Percentiles rank a stretch among this genome's conserved stretches.
Conservation (phyloP, 1,140 invertebrate species). For the Drosophila jambulina region DNA sequence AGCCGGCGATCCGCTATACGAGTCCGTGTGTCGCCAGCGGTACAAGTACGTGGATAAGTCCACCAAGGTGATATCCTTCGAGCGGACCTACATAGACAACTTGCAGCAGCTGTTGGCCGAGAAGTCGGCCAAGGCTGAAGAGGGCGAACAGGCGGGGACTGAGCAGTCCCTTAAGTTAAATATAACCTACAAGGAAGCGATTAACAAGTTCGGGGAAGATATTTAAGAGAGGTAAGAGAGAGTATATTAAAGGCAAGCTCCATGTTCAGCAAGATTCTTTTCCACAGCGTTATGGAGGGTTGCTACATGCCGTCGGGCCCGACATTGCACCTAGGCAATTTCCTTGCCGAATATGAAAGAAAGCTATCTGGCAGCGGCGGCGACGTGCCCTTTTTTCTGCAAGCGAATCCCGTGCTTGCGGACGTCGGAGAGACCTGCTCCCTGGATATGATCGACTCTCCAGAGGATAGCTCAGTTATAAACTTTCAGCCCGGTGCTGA, state of each 20-base stretch:
- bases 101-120: constrained; percentile 34
- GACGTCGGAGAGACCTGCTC: constrained; percentile 54
- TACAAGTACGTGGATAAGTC: constrained; percentile 86
- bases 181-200: constrained; percentile 69
- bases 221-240: constrained; percentile 11
- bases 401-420: not conserved
- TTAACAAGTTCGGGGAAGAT: constrained; percentile 73
- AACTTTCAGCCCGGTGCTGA: constrained; percentile 50
- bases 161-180: constrained; percentile 48
- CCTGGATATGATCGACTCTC: constrained; percentile 37
- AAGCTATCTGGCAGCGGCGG: constrained; percentile 2
- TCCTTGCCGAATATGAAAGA: constrained; percentile 41
- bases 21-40: constrained; percentile 80
- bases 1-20: constrained; percentile 85
- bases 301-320: constrained; percentile 2
- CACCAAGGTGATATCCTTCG: constrained; percentile 86
- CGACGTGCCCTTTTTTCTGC: constrained; percentile 46
- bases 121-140: constrained; percentile 24
- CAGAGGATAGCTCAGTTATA: constrained; percentile 46
- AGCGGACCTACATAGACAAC: constrained; percentile 85
- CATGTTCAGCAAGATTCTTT: not conserved
- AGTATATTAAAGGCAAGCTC: too few relatives aligned
- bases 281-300: constrained; percentile 45
- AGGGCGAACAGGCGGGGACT: constrained; percentile 10
- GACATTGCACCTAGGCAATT: constrained; percentile 42